phyloP scores from a whole-genome alignment of 2,113 vertebrate species.

The Zeus faber region DNA sequence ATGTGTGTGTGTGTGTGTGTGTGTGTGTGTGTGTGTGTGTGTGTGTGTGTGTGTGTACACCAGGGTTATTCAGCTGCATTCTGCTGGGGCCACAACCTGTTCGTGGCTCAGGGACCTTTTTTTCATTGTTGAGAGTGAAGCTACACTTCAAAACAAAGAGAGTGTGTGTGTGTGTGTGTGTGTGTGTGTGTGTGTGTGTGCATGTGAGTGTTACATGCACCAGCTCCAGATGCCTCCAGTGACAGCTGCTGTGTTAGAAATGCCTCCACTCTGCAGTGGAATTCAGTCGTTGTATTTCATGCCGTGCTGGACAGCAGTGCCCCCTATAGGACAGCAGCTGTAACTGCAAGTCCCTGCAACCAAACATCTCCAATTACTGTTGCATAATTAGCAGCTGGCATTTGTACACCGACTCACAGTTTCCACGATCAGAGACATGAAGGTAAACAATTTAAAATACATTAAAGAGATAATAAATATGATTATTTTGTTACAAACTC shows the following conservation, averaged over 20 bases:
- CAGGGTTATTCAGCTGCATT: constrained; percentile 12
- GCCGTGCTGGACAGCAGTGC: constrained; percentile 21
- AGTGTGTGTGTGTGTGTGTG: constrained; percentile 18
- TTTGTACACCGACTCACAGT: no score
- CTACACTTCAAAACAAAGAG: constrained; percentile 26
- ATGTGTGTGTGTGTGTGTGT: constrained; percentile 4
- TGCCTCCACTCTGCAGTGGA: constrained; percentile 28
- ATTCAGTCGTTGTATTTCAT: constrained; percentile 7
- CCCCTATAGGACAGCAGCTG: constrained; percentile 29
- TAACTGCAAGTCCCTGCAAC: not conserved
- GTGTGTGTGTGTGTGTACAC: not conserved
- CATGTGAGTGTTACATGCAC: not conserved
- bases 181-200: constrained; percentile 6
- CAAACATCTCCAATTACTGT: no score
- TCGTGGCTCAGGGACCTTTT: no score
- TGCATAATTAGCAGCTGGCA: no score
- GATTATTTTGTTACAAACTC: no score
- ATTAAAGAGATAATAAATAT: no score
- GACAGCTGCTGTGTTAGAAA: constrained; percentile 49
- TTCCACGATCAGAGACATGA: no score
- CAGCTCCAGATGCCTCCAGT: constrained; percentile 39
- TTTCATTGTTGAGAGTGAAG: no score
- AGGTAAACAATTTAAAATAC: no score
- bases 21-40: constrained; percentile 12
- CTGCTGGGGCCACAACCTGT: no score